These are phyloP conservation scores for Pristionchus japonicus DNA, from an alignment of 2,888 invertebrate species.

Conservation along the genomic window DNA sequence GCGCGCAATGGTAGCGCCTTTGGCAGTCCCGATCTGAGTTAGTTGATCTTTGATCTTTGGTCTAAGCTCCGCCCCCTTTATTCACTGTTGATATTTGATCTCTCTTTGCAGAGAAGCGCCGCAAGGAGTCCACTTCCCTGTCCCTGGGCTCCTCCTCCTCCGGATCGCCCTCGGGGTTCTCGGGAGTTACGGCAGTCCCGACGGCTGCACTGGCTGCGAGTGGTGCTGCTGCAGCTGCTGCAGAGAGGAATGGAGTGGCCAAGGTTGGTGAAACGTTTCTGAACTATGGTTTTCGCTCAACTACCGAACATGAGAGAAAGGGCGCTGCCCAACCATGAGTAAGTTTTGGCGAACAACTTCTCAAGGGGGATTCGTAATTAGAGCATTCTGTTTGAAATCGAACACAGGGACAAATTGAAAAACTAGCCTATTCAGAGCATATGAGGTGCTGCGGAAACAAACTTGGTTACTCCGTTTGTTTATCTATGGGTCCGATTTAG, in stretches of 20 bases:
- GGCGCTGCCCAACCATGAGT: no score
- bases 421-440: no score
- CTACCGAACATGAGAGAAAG: no score
- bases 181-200: background rate
- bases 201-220: background rate
- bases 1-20: conserved; percentile 6
- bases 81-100: background rate
- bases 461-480: no score
- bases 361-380: no score
- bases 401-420: no score
- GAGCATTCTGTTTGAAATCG: no score
- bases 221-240: background rate
- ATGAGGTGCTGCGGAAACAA: no score
- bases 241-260: background rate
- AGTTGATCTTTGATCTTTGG: conserved; percentile 21
- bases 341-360: no score
- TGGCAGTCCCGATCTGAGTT: conserved; percentile 16
- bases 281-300: no score
- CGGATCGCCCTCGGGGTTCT: background rate
- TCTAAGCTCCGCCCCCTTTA: background rate
- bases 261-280: no score
- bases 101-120: conserved; percentile 12
- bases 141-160: conserved; percentile 22
- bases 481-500: no score
- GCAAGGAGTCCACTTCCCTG: background rate